phyloP scores from a whole-genome alignment of 2,888 invertebrate genomes.

The Chromoteleia sp. region DNA sequence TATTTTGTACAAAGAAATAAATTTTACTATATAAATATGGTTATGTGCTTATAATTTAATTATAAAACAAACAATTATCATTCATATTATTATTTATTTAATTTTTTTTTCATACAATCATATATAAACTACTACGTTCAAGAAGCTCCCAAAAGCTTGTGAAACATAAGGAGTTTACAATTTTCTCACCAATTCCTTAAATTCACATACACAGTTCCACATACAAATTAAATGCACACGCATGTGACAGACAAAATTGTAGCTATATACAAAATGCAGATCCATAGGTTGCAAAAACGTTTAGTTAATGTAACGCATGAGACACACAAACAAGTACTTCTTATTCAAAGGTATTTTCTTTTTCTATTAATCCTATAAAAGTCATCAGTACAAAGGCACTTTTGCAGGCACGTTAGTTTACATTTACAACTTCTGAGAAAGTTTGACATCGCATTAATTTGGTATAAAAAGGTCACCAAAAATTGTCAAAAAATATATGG shows the following conservation, averaged over 20 bases:
- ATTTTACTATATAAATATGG: too few species aligned
- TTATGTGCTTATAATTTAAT: too few species aligned
- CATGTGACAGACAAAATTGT: constrained; percentile 35
- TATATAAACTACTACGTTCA: constrained; percentile 11
- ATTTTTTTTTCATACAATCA: constrained; percentile 2
- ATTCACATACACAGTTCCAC: constrained; percentile 49
- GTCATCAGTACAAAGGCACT: constrained; percentile 45
- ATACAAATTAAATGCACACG: constrained; percentile 29
- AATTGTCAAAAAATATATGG: constrained; percentile 37
- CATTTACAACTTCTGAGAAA: background rate
- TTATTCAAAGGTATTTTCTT: background rate
- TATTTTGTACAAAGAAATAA: too few species aligned
- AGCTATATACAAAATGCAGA: constrained; percentile 43
- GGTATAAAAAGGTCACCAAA: constrained; percentile 1
- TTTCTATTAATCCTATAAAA: constrained; percentile 29
- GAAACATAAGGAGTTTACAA: constrained; percentile 10
- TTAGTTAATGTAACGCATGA: constrained; percentile 21
- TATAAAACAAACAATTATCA: too few species aligned
- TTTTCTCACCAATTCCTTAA: background rate
- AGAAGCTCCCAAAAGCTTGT: constrained; percentile 10
- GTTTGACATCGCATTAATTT: constrained; percentile 13
- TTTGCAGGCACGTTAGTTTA: constrained; percentile 31
- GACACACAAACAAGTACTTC: background rate
- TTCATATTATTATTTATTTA: constrained; percentile 4
- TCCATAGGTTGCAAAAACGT: constrained; percentile 29